Conservation (phyloP, 2,797 vertebrate species). For the Sebastes umbrosus region DNA sequence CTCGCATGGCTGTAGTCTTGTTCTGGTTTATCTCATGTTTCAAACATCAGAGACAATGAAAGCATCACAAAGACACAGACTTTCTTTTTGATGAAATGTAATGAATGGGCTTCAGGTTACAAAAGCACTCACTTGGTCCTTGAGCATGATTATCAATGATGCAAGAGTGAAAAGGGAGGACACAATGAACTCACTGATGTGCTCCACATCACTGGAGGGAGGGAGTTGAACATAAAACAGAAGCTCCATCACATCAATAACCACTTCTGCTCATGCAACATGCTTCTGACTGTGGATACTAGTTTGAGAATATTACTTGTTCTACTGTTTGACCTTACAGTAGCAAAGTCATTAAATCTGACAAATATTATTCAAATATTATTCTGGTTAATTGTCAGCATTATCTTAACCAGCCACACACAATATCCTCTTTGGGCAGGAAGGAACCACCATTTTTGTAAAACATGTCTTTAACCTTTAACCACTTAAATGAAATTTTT, state of each 20-base stretch:
- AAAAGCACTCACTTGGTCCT: neutral
- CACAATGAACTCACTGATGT: neutral
- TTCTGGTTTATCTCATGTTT: neutral
- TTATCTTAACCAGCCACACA: neutral
- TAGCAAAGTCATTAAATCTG: neutral
- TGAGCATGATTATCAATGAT: neutral
- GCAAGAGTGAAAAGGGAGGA: neutral
- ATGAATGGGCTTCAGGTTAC: neutral
- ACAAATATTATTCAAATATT: neutral
- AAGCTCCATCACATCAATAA: neutral
- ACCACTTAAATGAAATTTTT: constrained; percentile 9
- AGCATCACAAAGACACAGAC: neutral
- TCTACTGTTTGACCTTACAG: neutral
- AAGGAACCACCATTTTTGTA: neutral
- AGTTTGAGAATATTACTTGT: neutral
- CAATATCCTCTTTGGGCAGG: neutral
- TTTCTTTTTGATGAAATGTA: neutral
- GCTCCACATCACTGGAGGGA: neutral
- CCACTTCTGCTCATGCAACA: neutral
- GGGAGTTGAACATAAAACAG: neutral
- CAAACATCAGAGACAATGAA: neutral
- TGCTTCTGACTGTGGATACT: neutral
- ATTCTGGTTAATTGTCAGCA: neutral
- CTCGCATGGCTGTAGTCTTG: neutral
- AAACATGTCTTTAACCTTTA: neutral